phyloP scores from a whole-genome alignment of 2,113 vertebrate genomes.

The Phalacrocorax aristotelis region DNA sequence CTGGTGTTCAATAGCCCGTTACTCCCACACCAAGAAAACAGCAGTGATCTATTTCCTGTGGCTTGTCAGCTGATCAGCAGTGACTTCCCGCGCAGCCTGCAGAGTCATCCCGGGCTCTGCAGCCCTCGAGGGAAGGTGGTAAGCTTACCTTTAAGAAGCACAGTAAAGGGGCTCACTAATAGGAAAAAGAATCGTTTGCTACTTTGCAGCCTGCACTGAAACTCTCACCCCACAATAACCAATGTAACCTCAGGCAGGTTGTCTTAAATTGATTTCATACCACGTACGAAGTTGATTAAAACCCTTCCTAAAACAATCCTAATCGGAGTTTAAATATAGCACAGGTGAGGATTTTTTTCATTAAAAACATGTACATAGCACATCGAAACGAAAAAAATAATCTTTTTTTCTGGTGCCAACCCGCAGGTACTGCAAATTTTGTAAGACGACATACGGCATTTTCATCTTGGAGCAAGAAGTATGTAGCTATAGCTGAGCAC shows the following conservation, averaged over 20 bases:
- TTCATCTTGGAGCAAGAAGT: background rate
- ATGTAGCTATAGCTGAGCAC: rapidly evolving
- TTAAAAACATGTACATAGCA: rapidly evolving
- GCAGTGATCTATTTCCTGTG: background rate
- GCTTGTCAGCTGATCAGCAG: background rate
- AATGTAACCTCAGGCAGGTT: background rate
- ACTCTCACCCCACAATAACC: background rate
- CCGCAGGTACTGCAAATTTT: too few relatives aligned
- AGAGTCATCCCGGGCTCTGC: background rate
- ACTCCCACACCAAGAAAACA: rapidly evolving
- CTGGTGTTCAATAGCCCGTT: rapidly evolving
- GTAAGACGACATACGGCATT: rapidly evolving
- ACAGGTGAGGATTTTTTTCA: background rate
- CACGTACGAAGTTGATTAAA: background rate
- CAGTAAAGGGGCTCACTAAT: rapidly evolving
- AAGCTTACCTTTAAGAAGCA: rapidly evolving
- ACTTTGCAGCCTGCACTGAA: background rate
- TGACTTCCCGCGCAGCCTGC: background rate
- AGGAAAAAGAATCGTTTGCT: background rate
- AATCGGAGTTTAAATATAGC: background rate
- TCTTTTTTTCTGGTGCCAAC: background rate
- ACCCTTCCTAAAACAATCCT: background rate
- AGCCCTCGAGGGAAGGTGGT: rapidly evolving
- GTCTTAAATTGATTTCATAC: background rate
- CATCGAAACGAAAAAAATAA: background rate